phyloP scores from a whole-genome alignment of 1,140 invertebrate genomes.

The Cotesia typhae region DNA sequence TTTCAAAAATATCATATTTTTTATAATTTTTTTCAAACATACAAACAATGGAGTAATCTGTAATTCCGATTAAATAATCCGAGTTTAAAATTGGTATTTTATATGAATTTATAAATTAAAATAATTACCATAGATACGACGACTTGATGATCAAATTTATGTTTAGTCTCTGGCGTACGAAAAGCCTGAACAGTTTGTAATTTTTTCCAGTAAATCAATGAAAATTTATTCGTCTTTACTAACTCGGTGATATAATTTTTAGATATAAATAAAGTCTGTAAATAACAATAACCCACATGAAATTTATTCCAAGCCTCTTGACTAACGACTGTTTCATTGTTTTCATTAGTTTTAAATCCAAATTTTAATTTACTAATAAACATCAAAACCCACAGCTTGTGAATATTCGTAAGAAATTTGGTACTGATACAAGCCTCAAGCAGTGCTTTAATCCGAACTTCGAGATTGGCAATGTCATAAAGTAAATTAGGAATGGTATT shows the following conservation, averaged over 20 bases:
- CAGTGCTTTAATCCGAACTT: conserved; percentile 54
- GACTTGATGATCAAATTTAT: conserved; percentile 65
- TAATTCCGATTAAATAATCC: conserved; percentile 62
- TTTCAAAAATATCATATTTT: conserved; percentile 68
- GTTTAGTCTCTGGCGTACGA: conserved; percentile 38
- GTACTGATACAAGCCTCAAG: conserved; percentile 61
- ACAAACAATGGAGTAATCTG: conserved; percentile 71
- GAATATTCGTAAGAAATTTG: conserved; percentile 54
- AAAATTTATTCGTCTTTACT: conserved; percentile 53
- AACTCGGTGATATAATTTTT: conserved; percentile 58
- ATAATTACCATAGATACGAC: conserved; percentile 65
- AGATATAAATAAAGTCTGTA: conserved; percentile 52
- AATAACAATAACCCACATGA: conserved; percentile 49
- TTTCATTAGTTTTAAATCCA: conserved; percentile 40
- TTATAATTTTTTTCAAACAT: conserved; percentile 52
- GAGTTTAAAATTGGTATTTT: conserved; percentile 16
- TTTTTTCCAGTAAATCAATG: conserved; percentile 59
- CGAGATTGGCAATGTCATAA: conserved; percentile 50
- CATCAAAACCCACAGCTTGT: conserved; percentile 53
- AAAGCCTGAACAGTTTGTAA: conserved; percentile 49
- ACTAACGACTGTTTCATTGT: conserved; percentile 44
- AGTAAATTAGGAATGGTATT: conserved; percentile 56
- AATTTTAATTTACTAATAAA: conserved; percentile 56
- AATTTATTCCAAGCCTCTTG: conserved; percentile 48
- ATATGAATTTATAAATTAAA: conserved; percentile 51